These are phyloP conservation scores for Resseliella maxima DNA, from an alignment of 2,888 invertebrate species.

Conservation along the genomic window DNA sequence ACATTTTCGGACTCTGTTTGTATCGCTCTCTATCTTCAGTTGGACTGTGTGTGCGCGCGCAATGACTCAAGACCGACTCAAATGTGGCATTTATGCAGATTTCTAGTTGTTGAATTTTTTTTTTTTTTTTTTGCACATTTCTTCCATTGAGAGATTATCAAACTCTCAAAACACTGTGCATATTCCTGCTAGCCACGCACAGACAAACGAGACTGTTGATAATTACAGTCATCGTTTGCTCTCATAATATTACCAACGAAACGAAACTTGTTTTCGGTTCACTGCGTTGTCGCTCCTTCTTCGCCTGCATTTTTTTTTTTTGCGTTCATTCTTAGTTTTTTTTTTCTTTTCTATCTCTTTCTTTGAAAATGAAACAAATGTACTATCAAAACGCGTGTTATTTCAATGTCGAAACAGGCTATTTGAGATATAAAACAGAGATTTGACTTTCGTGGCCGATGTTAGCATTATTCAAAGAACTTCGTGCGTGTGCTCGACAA, in stretches of 20 bases:
- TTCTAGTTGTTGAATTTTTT: slow-evolving; percentile 10
- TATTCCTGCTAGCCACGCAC: slow-evolving; percentile 17
- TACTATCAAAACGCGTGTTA: slow-evolving; percentile 54
- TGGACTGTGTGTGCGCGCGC: background rate
- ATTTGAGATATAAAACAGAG: slow-evolving; percentile 49
- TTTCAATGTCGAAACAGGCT: slow-evolving; percentile 55
- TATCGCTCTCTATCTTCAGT: background rate
- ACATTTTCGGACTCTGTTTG: slow-evolving; percentile 5
- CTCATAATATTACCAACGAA: slow-evolving; percentile 17
- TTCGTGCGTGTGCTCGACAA: slow-evolving; percentile 22
- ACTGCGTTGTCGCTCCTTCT: background rate
- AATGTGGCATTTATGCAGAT: slow-evolving; percentile 55
- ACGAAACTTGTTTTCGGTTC: slow-evolving; percentile 46
- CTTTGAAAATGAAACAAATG: slow-evolving; percentile 3
- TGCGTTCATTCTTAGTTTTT: background rate
- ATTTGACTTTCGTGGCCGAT: background rate
- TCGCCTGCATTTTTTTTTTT: background rate
- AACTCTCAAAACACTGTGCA: background rate
- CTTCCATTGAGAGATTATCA: slow-evolving; percentile 41
- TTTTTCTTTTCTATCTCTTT: background rate
- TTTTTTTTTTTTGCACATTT: background rate
- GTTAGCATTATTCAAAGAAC: background rate
- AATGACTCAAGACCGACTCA: slow-evolving; percentile 33
- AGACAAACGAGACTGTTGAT: slow-evolving; percentile 5
- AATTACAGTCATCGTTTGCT: slow-evolving; percentile 51